These are phyloP conservation scores for Apogon talboti DNA, from an alignment of 2,797 vertebrate genomes.

Conservation along the genomic window DNA sequence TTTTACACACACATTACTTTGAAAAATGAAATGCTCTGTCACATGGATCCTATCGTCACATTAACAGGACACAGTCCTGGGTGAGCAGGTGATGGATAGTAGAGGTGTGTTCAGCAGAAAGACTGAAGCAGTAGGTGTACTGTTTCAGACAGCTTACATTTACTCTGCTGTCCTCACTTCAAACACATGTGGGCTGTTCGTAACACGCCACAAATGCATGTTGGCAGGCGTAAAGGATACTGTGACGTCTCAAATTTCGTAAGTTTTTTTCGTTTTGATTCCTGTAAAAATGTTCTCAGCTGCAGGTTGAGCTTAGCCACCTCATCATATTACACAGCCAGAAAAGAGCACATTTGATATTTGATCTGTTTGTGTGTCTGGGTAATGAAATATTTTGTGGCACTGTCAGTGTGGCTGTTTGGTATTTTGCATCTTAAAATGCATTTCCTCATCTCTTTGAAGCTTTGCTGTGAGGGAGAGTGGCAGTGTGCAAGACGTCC, in stretches of 20 bases:
- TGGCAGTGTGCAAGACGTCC: constrained; percentile 42
- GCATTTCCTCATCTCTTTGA: constrained; percentile 61
- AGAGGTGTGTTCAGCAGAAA: constrained; percentile 45
- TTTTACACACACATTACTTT: constrained; percentile 50
- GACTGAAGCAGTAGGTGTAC: constrained; percentile 43
- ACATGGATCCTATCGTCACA: constrained; percentile 57
- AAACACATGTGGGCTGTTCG: constrained; percentile 66
- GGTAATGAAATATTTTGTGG: constrained; percentile 72
- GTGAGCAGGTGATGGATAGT: constrained; percentile 63
- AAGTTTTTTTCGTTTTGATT: constrained; percentile 57
- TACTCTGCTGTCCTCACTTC: constrained; percentile 72
- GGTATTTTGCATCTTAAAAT: constrained; percentile 71
- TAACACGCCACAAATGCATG: constrained; percentile 65
- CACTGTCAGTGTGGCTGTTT: constrained; percentile 58
- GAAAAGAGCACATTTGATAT: constrained; percentile 70
- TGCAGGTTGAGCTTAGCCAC: constrained; percentile 58
- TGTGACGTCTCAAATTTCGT: constrained; percentile 70
- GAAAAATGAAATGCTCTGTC: constrained; percentile 52
- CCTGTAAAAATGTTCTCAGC: constrained; percentile 73
- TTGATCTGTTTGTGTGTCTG: constrained; percentile 69
- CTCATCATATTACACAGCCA: constrained; percentile 76
- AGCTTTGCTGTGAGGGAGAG: constrained; percentile 52
- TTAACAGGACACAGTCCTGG: constrained; percentile 35
- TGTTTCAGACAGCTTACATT: constrained; percentile 71
- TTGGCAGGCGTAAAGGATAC: constrained; percentile 76